Evolutionary conservation across 2,888 invertebrate species (phyloP), one percentile per base, ranked within the genome.

Genomic region (Anorthoa munda): DNA sequence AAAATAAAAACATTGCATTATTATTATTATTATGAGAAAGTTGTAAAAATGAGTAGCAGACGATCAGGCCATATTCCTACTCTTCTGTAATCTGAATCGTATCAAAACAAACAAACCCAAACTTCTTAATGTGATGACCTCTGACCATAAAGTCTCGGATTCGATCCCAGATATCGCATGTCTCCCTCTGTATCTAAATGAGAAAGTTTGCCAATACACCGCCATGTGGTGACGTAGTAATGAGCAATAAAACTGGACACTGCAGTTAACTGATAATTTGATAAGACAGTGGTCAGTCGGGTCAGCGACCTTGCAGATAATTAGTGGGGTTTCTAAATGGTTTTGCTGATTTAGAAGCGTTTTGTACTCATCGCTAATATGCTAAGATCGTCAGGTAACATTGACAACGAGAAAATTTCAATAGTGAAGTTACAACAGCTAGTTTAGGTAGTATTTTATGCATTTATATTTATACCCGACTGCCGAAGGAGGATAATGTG

Each of bases 161-260:
- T 68, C 63, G 12, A 63, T 67, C 46, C 5, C 59, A 39, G 76
- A 75, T 80, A 81, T 79, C 79, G 13, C 50, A 45, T 79, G 74
- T 58, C 78, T 31, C 72, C 66, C 79, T 55, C 26, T 21, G 23
- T 13, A 26, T 56, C 23, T 15, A 21, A 55, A 39, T 23, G 51
- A 23, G 26, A 45, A 11, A 56, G 11, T 9, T 23, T 23, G 69
- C 45, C 79, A 79, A 45, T 7, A 56, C 15, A 11, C 31, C 31
- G 69, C 45, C 79, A 79, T 79, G 31, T 79, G 74, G 66, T 53
- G 69, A 23, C n/a, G 17, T 15, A 5, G 11, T 58, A 74, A 74
- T 74, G 48, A 69, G 66, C 79, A 21, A 74, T 79, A 69, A 79
- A 79, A 79, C 18, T 5, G 39, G 79, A 74, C 46, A 74, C 79